A percentile compares a stretch with the other conserved stretches of the same genome.
Evolutionary conservation across 2,888 invertebrate genomes (phyloP).

Genomic region (Coenonympha glycerion): DNA sequence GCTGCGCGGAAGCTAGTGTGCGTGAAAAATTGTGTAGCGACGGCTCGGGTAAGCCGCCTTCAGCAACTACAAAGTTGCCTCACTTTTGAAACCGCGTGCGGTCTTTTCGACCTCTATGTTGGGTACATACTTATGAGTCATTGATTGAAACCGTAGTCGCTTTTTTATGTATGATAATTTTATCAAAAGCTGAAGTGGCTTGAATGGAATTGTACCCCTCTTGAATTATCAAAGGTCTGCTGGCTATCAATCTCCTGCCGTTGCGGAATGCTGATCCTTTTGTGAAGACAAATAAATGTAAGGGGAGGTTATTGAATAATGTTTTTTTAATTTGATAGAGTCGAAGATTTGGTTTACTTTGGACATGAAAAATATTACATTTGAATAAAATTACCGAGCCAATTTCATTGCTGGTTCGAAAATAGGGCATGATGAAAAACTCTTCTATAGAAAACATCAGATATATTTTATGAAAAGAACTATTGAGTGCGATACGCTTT

Average conservation of each 20-base stretch:
- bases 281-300: background rate
- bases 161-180: too few relatives aligned
- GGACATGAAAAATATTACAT: background rate
- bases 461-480: background rate
- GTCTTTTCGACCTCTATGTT: too few relatives aligned
- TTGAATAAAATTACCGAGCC: background rate
- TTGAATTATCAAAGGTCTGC: slow-evolving; percentile 1
- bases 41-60: too few relatives aligned
- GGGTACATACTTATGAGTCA: too few relatives aligned
- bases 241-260: background rate
- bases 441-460: background rate
- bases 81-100: too few relatives aligned
- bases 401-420: background rate
- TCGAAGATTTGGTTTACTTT: background rate
- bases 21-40: too few relatives aligned
- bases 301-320: background rate
- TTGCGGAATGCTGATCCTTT: background rate
- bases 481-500: background rate
- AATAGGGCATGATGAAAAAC: background rate
- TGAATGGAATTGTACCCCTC: background rate
- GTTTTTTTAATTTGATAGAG: background rate
- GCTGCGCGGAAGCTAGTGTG: too few relatives aligned
- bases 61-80: too few relatives aligned
- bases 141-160: too few relatives aligned
- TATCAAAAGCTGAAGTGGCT: background rate